Evolutionary conservation across 2,113 vertebrate species (phyloP).

Genomic region (Varanus komodoensis): DNA sequence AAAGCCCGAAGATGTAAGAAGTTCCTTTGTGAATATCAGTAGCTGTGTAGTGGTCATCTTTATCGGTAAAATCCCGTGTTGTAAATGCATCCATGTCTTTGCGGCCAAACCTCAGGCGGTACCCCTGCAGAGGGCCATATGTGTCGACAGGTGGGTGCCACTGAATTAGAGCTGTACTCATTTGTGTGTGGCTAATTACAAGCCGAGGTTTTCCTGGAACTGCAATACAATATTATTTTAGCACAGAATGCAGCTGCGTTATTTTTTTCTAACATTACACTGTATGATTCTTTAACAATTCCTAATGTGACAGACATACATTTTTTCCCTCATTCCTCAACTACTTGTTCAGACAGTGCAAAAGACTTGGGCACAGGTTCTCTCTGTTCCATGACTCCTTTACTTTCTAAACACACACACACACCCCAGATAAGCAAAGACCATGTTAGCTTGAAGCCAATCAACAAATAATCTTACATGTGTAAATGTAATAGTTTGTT

Average conservation of each 20-base stretch:
- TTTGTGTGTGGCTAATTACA: constrained; percentile 97
- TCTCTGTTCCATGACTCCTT: neutral
- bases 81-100: constrained; percentile 91
- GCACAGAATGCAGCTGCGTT: constrained; percentile 15
- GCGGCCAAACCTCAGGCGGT: constrained; percentile 93
- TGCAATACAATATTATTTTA: constrained; percentile 76
- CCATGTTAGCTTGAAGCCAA: neutral
- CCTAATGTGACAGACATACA: neutral
- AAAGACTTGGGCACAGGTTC: neutral
- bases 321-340: neutral
- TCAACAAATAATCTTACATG: neutral
- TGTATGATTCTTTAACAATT: neutral
- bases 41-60: constrained; percentile 97
- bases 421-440: neutral
- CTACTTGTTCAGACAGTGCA: constrained; percentile 11
- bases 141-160: constrained; percentile 95
- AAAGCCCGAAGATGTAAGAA: constrained; percentile 92
- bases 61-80: constrained; percentile 93
- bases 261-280: constrained; percentile 3
- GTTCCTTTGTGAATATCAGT: constrained; percentile 98
- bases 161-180: constrained; percentile 97
- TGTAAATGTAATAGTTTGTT: neutral
- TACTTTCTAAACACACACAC: neutral
- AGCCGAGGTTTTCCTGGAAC: constrained; percentile 97
- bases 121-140: constrained; percentile 92